phyloP scores from a whole-genome alignment of 35 echinoderm and acorn worm genomes.

The Anneissia japonica region DNA sequence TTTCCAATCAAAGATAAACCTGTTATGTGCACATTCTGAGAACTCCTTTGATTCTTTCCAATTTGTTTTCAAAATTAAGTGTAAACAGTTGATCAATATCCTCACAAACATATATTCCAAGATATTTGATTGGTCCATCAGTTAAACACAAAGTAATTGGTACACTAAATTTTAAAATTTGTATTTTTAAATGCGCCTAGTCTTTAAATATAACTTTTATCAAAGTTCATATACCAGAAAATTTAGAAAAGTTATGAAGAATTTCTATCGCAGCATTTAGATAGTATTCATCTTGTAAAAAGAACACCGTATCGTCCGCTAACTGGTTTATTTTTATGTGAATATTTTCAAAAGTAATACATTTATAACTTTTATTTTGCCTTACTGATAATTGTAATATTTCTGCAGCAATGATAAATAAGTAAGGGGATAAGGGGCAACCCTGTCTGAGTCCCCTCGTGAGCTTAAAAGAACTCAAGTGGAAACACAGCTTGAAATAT shows the following conservation, averaged over 20 bases:
- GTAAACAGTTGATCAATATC: constrained; percentile 15
- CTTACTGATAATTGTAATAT: constrained; percentile 6
- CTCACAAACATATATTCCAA: constrained; percentile 20
- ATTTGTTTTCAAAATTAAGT: constrained; percentile 24
- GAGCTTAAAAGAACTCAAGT: constrained; percentile 17
- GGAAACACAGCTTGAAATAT: constrained; percentile 49
- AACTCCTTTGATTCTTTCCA: constrained; percentile 14
- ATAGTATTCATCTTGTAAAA: constrained; percentile 15
- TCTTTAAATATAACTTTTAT: constrained; percentile 40
- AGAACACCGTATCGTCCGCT: constrained; percentile 44
- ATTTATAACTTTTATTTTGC: constrained; percentile 17
- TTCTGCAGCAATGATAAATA: constrained; percentile 41
- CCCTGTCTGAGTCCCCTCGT: constrained; percentile 37
- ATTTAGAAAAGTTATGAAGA: neutral
- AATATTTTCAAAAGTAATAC: constrained; percentile 18
- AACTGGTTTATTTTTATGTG: constrained; percentile 26
- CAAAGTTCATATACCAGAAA: constrained; percentile 30
- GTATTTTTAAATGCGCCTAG: neutral
- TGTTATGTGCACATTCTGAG: constrained; percentile 24
- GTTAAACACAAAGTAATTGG: neutral
- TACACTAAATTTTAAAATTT: neutral
- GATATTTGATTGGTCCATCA: constrained; percentile 18
- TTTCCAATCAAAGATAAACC: neutral
- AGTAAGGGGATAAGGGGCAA: constrained; percentile 49
- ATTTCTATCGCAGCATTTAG: neutral